A percentile compares a stretch with the other conserved stretches of the same genome.
phyloP scores from a whole-genome alignment of 2,797 vertebrate genomes.

The Euphonia xanthogaster region DNA sequence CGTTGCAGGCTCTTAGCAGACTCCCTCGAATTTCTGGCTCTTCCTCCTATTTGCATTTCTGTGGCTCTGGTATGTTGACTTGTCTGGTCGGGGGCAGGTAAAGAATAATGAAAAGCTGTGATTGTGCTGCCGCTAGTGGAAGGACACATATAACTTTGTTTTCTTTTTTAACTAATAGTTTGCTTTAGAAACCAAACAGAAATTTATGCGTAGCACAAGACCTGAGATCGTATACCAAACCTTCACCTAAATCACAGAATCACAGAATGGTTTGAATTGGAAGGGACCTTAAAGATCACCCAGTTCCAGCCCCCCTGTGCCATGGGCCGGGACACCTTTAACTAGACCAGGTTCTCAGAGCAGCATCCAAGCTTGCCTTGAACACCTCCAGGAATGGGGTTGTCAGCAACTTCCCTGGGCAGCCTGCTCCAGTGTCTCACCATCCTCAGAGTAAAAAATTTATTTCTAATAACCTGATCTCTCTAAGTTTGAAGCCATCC shows the following conservation, averaged over 20 bases:
- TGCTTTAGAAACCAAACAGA: not conserved
- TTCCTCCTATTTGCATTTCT: not conserved
- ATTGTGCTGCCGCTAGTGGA: not conserved
- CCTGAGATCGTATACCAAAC: not conserved
- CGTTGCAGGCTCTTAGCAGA: not conserved
- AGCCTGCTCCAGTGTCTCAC: not conserved
- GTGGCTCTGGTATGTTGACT: not conserved
- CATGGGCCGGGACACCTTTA: not conserved
- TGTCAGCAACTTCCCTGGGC: not conserved
- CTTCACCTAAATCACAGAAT: not conserved
- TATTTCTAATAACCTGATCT: not conserved
- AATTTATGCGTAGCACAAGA: not conserved
- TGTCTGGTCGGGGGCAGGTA: not conserved
- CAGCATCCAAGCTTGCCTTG: not conserved
- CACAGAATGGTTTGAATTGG: not conserved
- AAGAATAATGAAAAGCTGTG: not conserved
- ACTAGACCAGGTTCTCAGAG: not conserved
- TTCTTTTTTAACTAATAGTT: not conserved
- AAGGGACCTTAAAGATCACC: not conserved
- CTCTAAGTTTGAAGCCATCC: not conserved
- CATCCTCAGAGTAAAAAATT: not conserved
- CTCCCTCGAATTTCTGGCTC: not conserved
- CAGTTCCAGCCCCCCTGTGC: not conserved
- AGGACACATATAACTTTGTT: not conserved
- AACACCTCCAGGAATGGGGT: not conserved